Percentiles rank a stretch among this genome's conserved stretches.
Conservation (phyloP, 2,797 vertebrate species). For the Corythornis leucogaster region DNA sequence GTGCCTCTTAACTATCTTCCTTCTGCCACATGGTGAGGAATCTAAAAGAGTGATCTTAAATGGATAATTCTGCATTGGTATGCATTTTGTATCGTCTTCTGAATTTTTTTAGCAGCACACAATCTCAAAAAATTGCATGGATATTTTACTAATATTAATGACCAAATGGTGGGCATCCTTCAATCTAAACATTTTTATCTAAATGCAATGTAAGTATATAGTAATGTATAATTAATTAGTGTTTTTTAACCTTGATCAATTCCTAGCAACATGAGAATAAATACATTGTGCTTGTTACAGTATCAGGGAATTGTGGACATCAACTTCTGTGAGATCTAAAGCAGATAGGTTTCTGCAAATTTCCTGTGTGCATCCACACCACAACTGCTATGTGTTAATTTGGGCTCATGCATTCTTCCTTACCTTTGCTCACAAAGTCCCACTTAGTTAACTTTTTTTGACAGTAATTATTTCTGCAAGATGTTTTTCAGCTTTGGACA, state of each 20-base stretch:
- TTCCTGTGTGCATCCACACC: neutral
- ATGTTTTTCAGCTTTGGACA: neutral
- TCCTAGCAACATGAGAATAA: conserved; percentile 23
- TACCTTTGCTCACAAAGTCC: neutral
- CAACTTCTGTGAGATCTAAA: neutral
- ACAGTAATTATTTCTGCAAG: neutral
- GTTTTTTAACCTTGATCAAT: conserved; percentile 26
- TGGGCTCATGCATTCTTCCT: neutral
- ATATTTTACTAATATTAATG: conserved; percentile 42
- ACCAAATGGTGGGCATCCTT: conserved; percentile 1
- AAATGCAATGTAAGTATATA: conserved; percentile 22
- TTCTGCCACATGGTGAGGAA: neutral
- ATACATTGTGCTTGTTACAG: neutral
- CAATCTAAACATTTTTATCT: conserved; percentile 51
- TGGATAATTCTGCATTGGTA: conserved; percentile 21
- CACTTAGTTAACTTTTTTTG: neutral
- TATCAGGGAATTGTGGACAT: neutral
- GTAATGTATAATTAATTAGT: conserved; percentile 34
- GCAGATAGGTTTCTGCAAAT: neutral
- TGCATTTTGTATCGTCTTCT: neutral
- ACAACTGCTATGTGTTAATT: neutral
- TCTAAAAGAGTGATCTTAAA: neutral
- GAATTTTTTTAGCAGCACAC: conserved; percentile 2
- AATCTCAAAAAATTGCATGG: conserved; percentile 25
- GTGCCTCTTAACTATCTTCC: conserved; percentile 41